phyloP scores from a whole-genome alignment of 1,140 invertebrate species.

The Hirudo medicinalis region DNA sequence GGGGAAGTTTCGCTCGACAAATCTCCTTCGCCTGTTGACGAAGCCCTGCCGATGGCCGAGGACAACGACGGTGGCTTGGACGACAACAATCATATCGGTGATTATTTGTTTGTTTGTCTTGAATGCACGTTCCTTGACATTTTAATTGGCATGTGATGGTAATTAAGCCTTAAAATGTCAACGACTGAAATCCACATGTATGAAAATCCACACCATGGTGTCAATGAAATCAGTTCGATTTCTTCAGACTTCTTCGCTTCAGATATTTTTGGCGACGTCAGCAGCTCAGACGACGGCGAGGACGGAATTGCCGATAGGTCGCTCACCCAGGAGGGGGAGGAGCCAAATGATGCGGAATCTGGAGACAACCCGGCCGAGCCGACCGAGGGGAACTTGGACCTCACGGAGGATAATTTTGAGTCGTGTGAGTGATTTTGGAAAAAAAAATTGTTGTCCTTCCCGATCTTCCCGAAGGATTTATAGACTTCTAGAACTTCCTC shows the following conservation, averaged over 20 bases:
- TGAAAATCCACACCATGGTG: background rate
- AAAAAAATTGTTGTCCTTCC: too few relatives aligned
- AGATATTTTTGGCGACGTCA: slow-evolving; percentile 10
- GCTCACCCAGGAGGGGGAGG: background rate
- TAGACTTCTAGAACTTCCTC: too few relatives aligned
- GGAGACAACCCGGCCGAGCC: background rate
- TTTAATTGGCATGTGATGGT: background rate
- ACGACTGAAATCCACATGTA: background rate
- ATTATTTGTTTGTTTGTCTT: too few relatives aligned
- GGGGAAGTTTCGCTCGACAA: too few relatives aligned
- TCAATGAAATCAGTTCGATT: background rate
- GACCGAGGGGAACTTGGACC: background rate
- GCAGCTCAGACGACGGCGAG: background rate
- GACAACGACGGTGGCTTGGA: background rate
- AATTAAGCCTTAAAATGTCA: background rate
- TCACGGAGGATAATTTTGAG: too few relatives aligned
- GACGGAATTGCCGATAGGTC: background rate
- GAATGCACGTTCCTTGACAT: too few relatives aligned
- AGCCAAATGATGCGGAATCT: background rate
- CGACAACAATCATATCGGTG: background rate
- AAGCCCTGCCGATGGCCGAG: background rate
- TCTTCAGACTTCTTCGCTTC: background rate
- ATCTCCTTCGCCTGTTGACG: too few relatives aligned
- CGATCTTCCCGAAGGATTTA: too few relatives aligned
- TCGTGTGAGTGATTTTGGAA: too few relatives aligned